A percentile compares a stretch with the other conserved stretches of the same genome.
Conservation (phyloP, 2,113 vertebrate genomes). For the Pomatorhinus ruficollis region DNA sequence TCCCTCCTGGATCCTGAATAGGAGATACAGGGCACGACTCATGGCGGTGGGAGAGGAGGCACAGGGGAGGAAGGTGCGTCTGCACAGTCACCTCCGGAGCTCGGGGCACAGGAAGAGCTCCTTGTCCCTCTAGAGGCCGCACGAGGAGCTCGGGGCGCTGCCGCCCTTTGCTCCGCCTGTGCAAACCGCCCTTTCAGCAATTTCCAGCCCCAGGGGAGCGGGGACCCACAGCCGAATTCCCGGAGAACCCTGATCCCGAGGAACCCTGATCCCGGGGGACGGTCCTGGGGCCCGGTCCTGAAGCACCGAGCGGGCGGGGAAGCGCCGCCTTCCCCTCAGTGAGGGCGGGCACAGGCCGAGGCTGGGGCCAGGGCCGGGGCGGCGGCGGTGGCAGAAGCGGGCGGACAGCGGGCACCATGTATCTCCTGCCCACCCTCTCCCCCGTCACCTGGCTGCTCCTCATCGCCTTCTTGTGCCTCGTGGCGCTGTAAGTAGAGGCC, state of each 20-base stretch:
- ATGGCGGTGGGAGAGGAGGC: neutral
- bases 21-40: neutral
- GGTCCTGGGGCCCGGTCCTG: neutral
- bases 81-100: rapidly evolving
- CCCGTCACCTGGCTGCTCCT: constrained; percentile 67
- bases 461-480: constrained; percentile 32
- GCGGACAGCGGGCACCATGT: neutral
- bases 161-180: neutral
- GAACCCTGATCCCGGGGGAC: rapidly evolving
- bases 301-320: neutral
- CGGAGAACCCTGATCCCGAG: rapidly evolving
- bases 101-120: neutral
- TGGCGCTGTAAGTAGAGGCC: constrained; percentile 61
- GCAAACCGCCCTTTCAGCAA: neutral
- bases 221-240: rapidly evolving
- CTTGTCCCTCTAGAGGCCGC: neutral
- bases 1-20: neutral
- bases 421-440: constrained; percentile 35
- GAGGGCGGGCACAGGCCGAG: rapidly evolving
- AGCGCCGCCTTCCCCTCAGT: neutral
- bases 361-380: neutral
- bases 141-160: too few relatives aligned
- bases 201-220: neutral
- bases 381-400: neutral
- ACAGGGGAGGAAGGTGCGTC: neutral